Percentiles rank a stretch among this genome's conserved stretches.
These are phyloP conservation scores for Zapornia atra DNA, from an alignment of 2,113 vertebrate genomes.

Conservation along the genomic window DNA sequence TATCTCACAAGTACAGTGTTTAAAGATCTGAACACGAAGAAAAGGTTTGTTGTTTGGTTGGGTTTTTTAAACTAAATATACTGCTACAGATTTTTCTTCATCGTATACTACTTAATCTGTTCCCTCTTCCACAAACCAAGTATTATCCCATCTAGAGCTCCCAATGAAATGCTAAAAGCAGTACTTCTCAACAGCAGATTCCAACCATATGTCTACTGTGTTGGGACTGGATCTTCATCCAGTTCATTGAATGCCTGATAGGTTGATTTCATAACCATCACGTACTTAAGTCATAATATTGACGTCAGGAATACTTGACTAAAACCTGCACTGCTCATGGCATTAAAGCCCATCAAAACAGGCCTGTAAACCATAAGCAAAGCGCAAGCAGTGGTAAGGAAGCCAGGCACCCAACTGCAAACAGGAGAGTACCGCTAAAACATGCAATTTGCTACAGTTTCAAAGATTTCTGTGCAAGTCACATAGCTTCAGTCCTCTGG, in stretches of 20 bases:
- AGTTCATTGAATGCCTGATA: not conserved
- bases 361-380: not conserved
- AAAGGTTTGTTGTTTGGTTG: not conserved
- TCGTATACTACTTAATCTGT: not conserved
- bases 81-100: not conserved
- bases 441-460: not conserved
- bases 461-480: not conserved
- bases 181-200: not conserved
- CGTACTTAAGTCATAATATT: not conserved
- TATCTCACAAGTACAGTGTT: not conserved
- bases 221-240: constrained; percentile 9
- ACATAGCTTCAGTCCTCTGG: not conserved
- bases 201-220: not conserved
- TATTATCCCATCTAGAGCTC: not conserved
- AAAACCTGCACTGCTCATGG: not conserved
- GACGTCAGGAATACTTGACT: not conserved
- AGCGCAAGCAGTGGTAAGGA: not conserved
- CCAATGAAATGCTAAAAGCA: not conserved
- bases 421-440: not conserved
- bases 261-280: not conserved
- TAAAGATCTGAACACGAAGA: not conserved
- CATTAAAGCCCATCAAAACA: not conserved
- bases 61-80: not conserved
- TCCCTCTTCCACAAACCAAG: not conserved
- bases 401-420: not conserved